Conservation (phyloP, 2,888 invertebrate genomes). For the Willowsia nigromaculata region DNA sequence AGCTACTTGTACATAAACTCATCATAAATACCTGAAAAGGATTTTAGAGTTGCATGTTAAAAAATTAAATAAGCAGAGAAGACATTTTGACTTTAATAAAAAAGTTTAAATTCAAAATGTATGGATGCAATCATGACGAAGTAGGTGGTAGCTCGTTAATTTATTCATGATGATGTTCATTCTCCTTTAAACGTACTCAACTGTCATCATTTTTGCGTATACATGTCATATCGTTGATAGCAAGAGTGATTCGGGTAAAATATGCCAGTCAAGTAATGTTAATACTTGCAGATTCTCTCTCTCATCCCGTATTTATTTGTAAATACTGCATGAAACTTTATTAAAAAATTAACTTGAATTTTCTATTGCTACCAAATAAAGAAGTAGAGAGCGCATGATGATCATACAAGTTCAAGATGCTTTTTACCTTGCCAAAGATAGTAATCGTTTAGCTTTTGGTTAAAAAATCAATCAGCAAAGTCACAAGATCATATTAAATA, state of each 20-base stretch:
- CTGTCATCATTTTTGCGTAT: neutral
- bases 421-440: too few species aligned
- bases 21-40: neutral
- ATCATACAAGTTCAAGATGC: neutral
- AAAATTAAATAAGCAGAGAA: neutral
- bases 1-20: neutral
- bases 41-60: neutral
- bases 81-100: neutral
- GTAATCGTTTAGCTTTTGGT: neutral
- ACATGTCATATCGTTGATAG: neutral
- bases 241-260: neutral
- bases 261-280: neutral
- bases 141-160: slow-evolving; percentile 43
- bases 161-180: slow-evolving; percentile 39
- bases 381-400: neutral
- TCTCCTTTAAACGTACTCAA: neutral
- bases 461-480: slow-evolving; percentile 37
- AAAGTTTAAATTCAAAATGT: neutral
- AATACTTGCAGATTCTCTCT: neutral
- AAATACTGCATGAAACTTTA: slow-evolving; percentile 8
- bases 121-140: slow-evolving; percentile 10
- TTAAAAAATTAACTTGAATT: neutral
- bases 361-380: neutral
- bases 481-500: neutral
- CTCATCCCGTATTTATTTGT: neutral